Evolutionary conservation across 2,888 invertebrate genomes (phyloP).

Genomic region (Napeogenes sylphis): DNA sequence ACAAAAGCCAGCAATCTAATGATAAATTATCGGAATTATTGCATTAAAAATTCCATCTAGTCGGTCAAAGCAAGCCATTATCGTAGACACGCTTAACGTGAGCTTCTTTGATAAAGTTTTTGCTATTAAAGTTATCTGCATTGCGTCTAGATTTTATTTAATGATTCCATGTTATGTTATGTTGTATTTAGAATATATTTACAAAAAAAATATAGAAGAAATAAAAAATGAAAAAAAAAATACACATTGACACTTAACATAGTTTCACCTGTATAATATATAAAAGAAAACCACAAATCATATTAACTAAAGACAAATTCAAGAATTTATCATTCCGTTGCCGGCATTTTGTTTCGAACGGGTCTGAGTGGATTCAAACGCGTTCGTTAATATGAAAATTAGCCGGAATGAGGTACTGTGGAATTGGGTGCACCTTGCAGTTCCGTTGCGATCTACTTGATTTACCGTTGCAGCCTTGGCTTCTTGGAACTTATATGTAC

Average conservation of each 20-base stretch:
- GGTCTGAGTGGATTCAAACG: conserved; percentile 34
- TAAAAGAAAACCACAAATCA: not conserved
- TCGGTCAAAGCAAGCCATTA: conserved; percentile 81
- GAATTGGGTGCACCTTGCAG: conserved; percentile 43
- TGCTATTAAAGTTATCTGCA: conserved; percentile 7
- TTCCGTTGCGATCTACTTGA: conserved; percentile 8
- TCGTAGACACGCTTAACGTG: conserved; percentile 47
- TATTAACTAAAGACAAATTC: conserved; percentile 13
- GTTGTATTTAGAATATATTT: too few species aligned
- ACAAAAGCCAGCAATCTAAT: conserved; percentile 75
- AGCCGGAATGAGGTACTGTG: conserved; percentile 41
- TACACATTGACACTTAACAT: too few species aligned
- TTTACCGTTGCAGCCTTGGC: not conserved
- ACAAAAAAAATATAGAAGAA: too few species aligned
- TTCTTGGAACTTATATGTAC: too few species aligned
- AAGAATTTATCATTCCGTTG: conserved; percentile 7
- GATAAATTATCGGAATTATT: conserved; percentile 83
- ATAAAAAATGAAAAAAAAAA: too few species aligned
- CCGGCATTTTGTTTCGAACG: conserved; percentile 2
- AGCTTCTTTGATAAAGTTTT: conserved; percentile 4
- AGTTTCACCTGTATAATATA: too few species aligned
- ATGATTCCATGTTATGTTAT: not conserved
- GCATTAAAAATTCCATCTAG: conserved; percentile 86
- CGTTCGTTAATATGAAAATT: conserved; percentile 57
- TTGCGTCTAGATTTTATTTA: conserved; percentile 6